Conservation (phyloP, 1,140 invertebrate genomes). For the Scaptomyza montana region DNA sequence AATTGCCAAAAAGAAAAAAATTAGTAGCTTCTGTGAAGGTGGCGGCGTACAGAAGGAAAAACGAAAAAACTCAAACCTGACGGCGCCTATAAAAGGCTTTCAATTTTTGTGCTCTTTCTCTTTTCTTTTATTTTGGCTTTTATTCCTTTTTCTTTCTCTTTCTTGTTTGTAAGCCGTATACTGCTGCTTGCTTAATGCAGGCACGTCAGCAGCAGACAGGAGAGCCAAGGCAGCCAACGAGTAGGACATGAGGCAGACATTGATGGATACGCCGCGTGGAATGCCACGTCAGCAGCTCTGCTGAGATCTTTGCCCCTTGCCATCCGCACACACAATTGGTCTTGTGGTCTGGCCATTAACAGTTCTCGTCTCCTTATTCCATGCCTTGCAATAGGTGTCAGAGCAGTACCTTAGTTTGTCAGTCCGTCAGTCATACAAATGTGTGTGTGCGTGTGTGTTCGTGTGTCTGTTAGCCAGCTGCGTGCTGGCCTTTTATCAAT, state of each 20-base stretch:
- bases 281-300: constrained; percentile 71
- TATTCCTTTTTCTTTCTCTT: constrained; percentile 16
- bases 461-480: constrained; percentile 39
- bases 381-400: constrained; percentile 38
- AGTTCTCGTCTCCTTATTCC: constrained; percentile 2
- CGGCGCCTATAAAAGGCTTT: constrained; percentile 72
- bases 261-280: constrained; percentile 76
- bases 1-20: constrained; percentile 73
- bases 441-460: constrained; percentile 16
- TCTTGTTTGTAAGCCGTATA: constrained; percentile 13
- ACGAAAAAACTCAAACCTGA: neutral
- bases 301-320: constrained; percentile 24
- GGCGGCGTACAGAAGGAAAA: neutral
- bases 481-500: constrained; percentile 76
- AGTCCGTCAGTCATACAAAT: constrained; percentile 35
- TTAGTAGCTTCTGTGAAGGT: constrained; percentile 71
- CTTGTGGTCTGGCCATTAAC: constrained; percentile 48
- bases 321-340: constrained; percentile 33
- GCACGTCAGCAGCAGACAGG: constrained; percentile 72
- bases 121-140: constrained; percentile 14
- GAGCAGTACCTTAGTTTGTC: constrained; percentile 60
- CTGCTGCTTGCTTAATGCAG: constrained; percentile 71
- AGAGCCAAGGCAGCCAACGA: constrained; percentile 15
- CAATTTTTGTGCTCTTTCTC: constrained; percentile 59
- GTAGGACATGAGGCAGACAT: constrained; percentile 71